Conservation (phyloP, 2,888 invertebrate genomes). For the Aspidiotus rigidus region DNA sequence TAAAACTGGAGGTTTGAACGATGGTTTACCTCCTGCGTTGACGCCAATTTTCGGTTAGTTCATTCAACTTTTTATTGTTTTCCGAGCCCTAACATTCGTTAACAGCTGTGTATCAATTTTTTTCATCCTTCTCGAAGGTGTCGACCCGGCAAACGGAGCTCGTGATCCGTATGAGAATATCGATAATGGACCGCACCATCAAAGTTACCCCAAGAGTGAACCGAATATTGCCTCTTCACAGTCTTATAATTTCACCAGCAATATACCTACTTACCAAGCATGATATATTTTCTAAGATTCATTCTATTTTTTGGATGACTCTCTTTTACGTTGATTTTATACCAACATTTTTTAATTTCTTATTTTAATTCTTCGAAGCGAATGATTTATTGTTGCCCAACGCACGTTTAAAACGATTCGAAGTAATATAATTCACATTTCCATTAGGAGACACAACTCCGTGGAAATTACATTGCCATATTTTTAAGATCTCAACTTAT, state of each 20-base stretch:
- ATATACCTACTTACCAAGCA: conserved; percentile 29
- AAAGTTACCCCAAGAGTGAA: conserved; percentile 32
- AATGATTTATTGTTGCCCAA: no score
- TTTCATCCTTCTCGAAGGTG: conserved; percentile 10
- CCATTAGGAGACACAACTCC: no score
- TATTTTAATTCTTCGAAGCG: no score
- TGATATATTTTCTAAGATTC: conserved; percentile 3
- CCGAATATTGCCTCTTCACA: conserved; percentile 14
- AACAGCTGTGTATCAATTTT: background rate
- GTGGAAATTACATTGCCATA: no score
- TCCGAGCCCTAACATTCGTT: background rate
- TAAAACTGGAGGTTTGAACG: conserved; percentile 28
- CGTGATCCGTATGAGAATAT: conserved; percentile 30
- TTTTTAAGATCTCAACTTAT: no score
- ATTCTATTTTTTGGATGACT: background rate
- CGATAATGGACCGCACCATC: conserved; percentile 26
- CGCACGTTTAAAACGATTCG: no score
- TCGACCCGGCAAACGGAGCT: conserved; percentile 6
- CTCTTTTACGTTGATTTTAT: no score
- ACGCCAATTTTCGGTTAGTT: conserved; percentile 29
- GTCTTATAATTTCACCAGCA: conserved; percentile 21
- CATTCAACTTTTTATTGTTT: background rate
- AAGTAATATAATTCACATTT: no score
- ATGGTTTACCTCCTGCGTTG: conserved; percentile 22
- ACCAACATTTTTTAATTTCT: no score